phyloP scores from a whole-genome alignment of 1,140 invertebrate genomes.

The Bombus impatiens region DNA sequence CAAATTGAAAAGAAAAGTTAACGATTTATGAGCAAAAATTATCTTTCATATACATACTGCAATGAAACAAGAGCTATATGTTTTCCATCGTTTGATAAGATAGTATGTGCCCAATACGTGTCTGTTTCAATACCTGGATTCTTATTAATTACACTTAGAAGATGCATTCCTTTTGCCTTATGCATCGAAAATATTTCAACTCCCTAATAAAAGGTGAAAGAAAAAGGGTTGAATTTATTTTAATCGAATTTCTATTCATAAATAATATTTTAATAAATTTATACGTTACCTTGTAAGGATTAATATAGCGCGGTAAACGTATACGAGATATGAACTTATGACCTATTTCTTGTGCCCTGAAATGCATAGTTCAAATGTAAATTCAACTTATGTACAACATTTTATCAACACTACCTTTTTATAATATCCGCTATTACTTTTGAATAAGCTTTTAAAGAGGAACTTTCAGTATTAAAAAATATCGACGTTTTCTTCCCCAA shows the following conservation, averaged over 20 bases:
- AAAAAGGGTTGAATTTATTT: neutral
- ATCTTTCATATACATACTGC: slow-evolving; percentile 75
- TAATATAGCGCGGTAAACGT: slow-evolving; percentile 88
- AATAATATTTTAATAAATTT: neutral
- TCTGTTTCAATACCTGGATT: slow-evolving; percentile 87
- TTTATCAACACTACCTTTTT: slow-evolving; percentile 82
- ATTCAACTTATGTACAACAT: neutral
- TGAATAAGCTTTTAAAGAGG: slow-evolving; percentile 85
- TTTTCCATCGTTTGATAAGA: slow-evolving; percentile 83
- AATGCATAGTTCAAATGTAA: slow-evolving; percentile 58
- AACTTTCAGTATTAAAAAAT: slow-evolving; percentile 85
- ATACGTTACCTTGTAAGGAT: slow-evolving; percentile 84
- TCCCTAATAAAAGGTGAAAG: slow-evolving; percentile 81
- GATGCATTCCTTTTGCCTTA: slow-evolving; percentile 85
- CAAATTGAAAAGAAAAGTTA: neutral
- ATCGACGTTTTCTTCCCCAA: slow-evolving; percentile 85
- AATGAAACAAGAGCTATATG: slow-evolving; percentile 81
- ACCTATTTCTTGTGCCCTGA: slow-evolving; percentile 86
- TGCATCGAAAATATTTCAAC: slow-evolving; percentile 86
- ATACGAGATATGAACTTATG: slow-evolving; percentile 86
- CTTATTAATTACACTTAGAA: slow-evolving; percentile 84
- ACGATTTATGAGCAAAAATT: neutral
- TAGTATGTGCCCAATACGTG: slow-evolving; percentile 88
- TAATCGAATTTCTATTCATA: neutral
- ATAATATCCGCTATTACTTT: slow-evolving; percentile 87